Evolutionary conservation across 2,888 invertebrate species (phyloP).

Genomic region (Lordiphosa fenestrarum): DNA sequence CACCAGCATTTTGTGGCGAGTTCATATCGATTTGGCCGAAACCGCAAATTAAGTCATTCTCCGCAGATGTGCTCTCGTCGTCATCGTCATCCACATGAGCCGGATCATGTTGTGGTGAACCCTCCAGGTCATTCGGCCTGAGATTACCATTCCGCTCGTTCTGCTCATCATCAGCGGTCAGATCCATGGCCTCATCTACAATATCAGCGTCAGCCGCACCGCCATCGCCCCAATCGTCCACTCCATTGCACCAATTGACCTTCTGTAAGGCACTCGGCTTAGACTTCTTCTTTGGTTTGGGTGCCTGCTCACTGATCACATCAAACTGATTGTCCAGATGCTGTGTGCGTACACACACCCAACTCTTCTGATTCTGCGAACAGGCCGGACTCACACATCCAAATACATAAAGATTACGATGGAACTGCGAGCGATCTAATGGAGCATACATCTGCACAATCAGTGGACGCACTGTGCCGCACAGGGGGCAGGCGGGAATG

Average conservation of each 20-base stretch:
- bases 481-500: conserved; percentile 86
- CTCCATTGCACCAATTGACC: conserved; percentile 87
- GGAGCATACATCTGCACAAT: conserved; percentile 94
- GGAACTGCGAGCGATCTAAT: conserved; percentile 88
- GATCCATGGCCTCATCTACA: conserved; percentile 46
- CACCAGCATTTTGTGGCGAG: conserved; percentile 69
- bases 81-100: conserved; percentile 81
- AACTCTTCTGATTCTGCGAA: conserved; percentile 90
- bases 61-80: conserved; percentile 83
- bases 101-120: conserved; percentile 12
- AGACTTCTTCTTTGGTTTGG: conserved; percentile 58
- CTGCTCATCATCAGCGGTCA: conserved; percentile 77
- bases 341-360: conserved; percentile 89
- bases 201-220: conserved; percentile 78
- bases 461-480: conserved; percentile 87
- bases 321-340: conserved; percentile 82
- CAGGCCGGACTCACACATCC: conserved; percentile 92
- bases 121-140: conserved; percentile 43
- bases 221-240: conserved; percentile 86
- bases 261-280: conserved; percentile 74
- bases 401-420: conserved; percentile 93
- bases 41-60: conserved; percentile 82
- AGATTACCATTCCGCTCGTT: conserved; percentile 89
- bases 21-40: conserved; percentile 82
- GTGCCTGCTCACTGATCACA: conserved; percentile 63